Percentiles rank a stretch among this genome's conserved stretches.
Conservation (phyloP, 2,113 vertebrate genomes). For the Aspidoscelis tigris region DNA sequence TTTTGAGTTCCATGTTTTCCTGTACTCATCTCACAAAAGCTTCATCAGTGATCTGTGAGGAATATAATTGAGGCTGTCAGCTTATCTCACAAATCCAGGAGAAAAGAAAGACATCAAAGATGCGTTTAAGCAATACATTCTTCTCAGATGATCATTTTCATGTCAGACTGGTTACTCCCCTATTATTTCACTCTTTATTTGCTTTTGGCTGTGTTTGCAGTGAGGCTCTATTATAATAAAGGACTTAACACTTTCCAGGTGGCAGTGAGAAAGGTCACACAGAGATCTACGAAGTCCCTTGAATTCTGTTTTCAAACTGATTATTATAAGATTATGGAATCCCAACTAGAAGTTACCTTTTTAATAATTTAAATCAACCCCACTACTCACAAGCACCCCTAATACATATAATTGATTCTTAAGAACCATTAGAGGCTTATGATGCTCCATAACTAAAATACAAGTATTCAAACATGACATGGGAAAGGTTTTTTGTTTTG, state of each 20-base stretch:
- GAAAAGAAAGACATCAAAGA: slow-evolving; percentile 41
- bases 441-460: not conserved
- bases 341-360: not conserved
- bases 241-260: slow-evolving; percentile 31
- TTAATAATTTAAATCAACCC: not conserved
- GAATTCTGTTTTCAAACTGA: not conserved
- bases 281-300: not conserved
- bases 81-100: slow-evolving; percentile 11
- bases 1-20: slow-evolving; percentile 16
- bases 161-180: slow-evolving; percentile 36
- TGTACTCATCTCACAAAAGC: slow-evolving; percentile 29
- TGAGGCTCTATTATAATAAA: slow-evolving; percentile 7
- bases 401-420: not conserved
- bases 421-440: not conserved
- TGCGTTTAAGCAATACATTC: slow-evolving; percentile 26
- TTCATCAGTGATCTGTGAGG: slow-evolving; percentile 32
- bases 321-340: slow-evolving; percentile 27
- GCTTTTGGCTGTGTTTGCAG: not conserved
- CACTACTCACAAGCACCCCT: too few relatives aligned
- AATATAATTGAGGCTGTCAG: slow-evolving; percentile 43
- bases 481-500: not conserved
- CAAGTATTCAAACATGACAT: not conserved
- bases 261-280: not conserved
- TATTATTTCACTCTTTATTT: slow-evolving; percentile 42
- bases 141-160: slow-evolving; percentile 37